phyloP scores from a whole-genome alignment of 2,113 vertebrate genomes.

The Ahaetulla prasina region DNA sequence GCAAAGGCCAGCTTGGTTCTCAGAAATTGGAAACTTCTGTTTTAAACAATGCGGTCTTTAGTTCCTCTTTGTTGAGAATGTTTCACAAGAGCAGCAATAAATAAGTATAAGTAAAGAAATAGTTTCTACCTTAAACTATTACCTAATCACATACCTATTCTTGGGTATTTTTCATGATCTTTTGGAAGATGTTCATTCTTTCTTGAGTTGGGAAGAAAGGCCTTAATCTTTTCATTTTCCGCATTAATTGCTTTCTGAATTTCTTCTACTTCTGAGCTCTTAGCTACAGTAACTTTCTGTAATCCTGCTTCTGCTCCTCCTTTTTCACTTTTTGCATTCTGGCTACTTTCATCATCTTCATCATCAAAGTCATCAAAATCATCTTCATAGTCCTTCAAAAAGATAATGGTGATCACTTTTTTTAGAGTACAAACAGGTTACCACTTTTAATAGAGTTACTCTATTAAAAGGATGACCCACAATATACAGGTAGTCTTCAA shows the following conservation, averaged over 20 bases:
- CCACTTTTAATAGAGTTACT: background rate
- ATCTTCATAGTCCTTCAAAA: conserved; percentile 86
- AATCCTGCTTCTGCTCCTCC: conserved; percentile 15
- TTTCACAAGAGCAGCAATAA: background rate
- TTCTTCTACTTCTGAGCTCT: conserved; percentile 79
- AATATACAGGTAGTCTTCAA: background rate
- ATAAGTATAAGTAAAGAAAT: background rate
- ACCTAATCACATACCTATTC: conserved; percentile 57
- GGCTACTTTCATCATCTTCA: conserved; percentile 30
- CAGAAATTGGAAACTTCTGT: background rate
- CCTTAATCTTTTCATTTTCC: conserved; percentile 81
- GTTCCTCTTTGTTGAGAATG: background rate
- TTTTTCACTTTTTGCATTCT: background rate
- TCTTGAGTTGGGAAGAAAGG: conserved; percentile 48
- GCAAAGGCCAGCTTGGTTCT: background rate
- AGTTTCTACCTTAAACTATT: background rate
- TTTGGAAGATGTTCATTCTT: background rate
- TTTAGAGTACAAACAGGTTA: background rate
- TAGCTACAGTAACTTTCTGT: conserved; percentile 53
- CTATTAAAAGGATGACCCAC: background rate
- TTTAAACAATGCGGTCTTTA: background rate
- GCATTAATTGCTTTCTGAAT: conserved; percentile 86
- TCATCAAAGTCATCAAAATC: conserved; percentile 85
- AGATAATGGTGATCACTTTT: background rate
- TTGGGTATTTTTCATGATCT: conserved; percentile 37